A percentile compares a stretch with the other conserved stretches of the same genome.
These are phyloP conservation scores for Ciconia boyciana DNA, from an alignment of 2,113 vertebrate species.

Conservation along the genomic window DNA sequence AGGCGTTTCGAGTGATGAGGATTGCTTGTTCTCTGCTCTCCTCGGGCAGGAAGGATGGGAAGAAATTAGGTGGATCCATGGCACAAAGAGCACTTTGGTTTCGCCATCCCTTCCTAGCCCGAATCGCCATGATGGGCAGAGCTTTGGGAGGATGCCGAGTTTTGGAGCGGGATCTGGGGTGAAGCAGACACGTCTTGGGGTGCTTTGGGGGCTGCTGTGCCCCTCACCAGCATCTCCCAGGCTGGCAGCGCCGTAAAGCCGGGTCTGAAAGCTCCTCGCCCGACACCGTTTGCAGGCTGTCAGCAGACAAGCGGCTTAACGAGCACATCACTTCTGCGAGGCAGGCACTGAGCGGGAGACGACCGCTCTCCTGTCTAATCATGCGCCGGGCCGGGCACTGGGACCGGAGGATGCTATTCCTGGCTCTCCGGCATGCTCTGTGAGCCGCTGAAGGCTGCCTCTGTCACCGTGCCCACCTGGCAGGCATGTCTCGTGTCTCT, in stretches of 20 bases:
- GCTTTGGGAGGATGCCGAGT: background rate
- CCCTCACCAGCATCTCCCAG: rapidly evolving
- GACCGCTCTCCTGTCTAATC: background rate
- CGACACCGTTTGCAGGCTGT: background rate
- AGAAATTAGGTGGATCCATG: background rate
- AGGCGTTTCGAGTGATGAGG: rapidly evolving
- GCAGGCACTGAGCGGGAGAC: background rate
- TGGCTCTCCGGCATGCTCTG: background rate
- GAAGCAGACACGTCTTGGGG: rapidly evolving
- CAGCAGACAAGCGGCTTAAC: background rate
- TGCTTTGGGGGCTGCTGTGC: background rate
- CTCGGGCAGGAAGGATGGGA: background rate
- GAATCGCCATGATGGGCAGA: rapidly evolving
- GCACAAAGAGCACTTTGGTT: background rate
- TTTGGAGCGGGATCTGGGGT: rapidly evolving
- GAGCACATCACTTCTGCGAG: background rate
- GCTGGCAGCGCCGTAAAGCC: rapidly evolving
- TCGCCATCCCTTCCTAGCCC: background rate
- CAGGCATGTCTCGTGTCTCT: background rate
- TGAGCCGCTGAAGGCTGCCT: background rate
- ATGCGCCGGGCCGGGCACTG: background rate
- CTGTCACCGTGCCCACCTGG: background rate
- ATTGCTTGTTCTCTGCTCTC: rapidly evolving
- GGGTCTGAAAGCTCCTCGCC: background rate
- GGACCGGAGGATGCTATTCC: background rate